phyloP scores from a whole-genome alignment of 2,797 vertebrate genomes.

The Acrocephalus scirpaceus region DNA sequence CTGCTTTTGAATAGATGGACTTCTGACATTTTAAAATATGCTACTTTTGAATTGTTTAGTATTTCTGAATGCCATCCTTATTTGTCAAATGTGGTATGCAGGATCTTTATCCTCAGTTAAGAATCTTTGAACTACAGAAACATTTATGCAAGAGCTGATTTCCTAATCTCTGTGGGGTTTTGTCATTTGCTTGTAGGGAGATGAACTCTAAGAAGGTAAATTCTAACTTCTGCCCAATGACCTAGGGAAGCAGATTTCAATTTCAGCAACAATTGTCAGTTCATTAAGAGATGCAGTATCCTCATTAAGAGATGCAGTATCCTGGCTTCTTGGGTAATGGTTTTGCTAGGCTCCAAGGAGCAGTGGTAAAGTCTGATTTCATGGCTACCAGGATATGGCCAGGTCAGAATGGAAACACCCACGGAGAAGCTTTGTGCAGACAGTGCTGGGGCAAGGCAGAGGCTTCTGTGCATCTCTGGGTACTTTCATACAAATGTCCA shows the following conservation, averaged over 20 bases:
- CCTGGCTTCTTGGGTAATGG: background rate
- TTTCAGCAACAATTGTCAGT: background rate
- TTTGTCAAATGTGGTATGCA: background rate
- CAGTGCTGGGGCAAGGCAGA: background rate
- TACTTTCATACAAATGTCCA: background rate
- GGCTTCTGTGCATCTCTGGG: background rate
- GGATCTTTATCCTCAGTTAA: background rate
- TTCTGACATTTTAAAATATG: background rate
- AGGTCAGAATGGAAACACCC: background rate
- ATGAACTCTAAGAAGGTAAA: background rate
- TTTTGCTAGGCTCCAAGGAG: background rate
- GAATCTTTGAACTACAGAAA: background rate
- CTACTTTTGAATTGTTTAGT: background rate
- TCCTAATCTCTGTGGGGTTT: background rate
- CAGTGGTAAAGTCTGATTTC: background rate
- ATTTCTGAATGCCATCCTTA: conserved; percentile 11
- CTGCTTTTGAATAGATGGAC: background rate
- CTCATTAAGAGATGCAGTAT: background rate
- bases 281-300: background rate
- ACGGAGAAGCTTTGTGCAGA: background rate
- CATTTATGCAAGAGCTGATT: background rate
- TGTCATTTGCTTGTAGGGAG: background rate
- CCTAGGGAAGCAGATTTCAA: background rate
- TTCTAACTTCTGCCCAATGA: background rate
- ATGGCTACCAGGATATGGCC: rapidly evolving